These are phyloP conservation scores for Trichopria drosophilae DNA, from an alignment of 2,888 invertebrate species.

Conservation along the genomic window DNA sequence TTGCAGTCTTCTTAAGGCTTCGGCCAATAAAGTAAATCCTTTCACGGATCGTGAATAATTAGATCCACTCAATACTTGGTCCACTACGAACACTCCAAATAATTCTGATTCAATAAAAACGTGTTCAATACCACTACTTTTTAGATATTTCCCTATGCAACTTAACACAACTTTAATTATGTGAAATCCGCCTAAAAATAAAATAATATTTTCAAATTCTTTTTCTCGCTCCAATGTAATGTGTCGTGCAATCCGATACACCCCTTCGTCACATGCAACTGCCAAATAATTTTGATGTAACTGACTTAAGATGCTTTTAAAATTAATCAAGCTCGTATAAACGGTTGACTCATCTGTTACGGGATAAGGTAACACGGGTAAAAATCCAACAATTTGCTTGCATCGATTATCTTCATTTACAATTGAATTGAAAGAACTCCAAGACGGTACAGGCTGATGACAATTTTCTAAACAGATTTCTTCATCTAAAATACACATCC, in stretches of 20 bases:
- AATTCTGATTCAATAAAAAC: constrained; percentile 8
- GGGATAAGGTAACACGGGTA: constrained; percentile 12
- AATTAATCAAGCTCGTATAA: constrained; percentile 22
- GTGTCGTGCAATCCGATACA: constrained; percentile 18
- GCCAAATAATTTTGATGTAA: constrained; percentile 17
- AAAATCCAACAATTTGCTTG: constrained; percentile 14
- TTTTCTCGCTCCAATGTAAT: constrained; percentile 9
- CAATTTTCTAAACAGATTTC: too few species aligned
- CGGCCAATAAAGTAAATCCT: constrained; percentile 13
- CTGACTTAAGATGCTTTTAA: constrained; percentile 13
- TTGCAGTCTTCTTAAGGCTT: constrained; percentile 19
- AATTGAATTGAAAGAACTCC: too few species aligned
- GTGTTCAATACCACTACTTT: constrained; percentile 19
- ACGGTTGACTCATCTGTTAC: constrained; percentile 22
- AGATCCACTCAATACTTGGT: constrained; percentile 14
- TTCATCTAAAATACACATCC: too few species aligned
- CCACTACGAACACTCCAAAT: constrained; percentile 1
- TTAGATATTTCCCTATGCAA: constrained; percentile 23
- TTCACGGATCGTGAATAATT: constrained; percentile 17
- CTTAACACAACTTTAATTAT: constrained; percentile 6
- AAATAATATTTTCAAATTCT: constrained; percentile 11
- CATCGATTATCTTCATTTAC: background rate
- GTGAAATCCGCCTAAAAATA: constrained; percentile 21
- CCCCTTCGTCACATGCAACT: constrained; percentile 23
- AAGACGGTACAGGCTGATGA: too few species aligned